Conservation (phyloP, 2,797 vertebrate species). For the Acanthiza pusilla region DNA sequence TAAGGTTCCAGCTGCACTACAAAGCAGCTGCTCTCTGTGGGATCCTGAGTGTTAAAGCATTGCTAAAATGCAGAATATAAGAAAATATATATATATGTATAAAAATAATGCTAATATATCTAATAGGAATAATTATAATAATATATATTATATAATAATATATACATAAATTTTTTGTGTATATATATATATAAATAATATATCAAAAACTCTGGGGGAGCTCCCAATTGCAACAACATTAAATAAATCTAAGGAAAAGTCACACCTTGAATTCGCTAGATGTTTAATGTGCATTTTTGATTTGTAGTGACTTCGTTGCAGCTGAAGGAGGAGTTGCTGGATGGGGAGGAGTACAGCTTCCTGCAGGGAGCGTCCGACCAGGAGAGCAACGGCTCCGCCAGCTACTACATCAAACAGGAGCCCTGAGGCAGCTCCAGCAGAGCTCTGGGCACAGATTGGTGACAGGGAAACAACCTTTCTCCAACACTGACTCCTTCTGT, state of each 20-base stretch:
- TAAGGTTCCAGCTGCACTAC: background rate
- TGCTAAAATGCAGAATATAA: background rate
- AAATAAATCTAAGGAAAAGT: background rate
- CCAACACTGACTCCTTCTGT: constrained; percentile 65
- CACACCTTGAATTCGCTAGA: background rate
- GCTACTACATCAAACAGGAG: constrained; percentile 97
- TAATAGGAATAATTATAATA: too few relatives aligned
- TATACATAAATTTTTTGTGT: too few relatives aligned
- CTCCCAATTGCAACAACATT: background rate
- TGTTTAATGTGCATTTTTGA: background rate
- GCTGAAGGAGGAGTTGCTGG: constrained; percentile 89
- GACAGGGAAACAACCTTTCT: constrained; percentile 63
- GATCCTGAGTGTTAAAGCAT: background rate
- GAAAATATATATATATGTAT: too few relatives aligned
- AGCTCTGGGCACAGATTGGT: background rate
- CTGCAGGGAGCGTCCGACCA: constrained; percentile 95
- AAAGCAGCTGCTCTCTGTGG: background rate
- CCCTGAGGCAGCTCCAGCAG: constrained; percentile 78
- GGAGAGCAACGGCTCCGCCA: constrained; percentile 96
- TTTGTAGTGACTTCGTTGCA: constrained; percentile 85
- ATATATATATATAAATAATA: too few relatives aligned
- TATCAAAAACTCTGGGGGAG: background rate
- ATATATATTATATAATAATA: too few relatives aligned
- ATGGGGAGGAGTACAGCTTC: constrained; percentile 92
- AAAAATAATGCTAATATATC: too few relatives aligned